phyloP scores from a whole-genome alignment of 2,797 vertebrate genomes.

The Syncerus caffer region DNA sequence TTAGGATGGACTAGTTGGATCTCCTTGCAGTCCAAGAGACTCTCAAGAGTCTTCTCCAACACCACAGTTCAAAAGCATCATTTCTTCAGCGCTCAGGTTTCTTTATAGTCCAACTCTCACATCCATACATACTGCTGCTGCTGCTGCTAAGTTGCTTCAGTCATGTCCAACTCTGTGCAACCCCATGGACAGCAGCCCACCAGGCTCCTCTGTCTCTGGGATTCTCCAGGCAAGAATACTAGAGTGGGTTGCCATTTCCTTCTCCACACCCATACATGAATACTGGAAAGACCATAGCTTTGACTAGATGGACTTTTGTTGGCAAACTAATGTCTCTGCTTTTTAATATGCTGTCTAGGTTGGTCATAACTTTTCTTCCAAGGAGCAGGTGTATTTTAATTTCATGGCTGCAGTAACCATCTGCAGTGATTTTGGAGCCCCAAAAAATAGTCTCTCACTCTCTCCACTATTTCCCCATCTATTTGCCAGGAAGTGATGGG shows the following conservation, averaged over 20 bases:
- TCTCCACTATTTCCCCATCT: background rate
- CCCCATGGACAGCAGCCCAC: no score
- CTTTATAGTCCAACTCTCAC: background rate
- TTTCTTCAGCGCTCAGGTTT: fast-evolving
- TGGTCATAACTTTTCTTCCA: background rate
- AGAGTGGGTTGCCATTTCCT: background rate
- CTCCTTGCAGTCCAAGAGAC: background rate
- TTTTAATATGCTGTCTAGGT: background rate
- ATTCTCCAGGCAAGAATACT: no score
- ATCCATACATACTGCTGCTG: background rate
- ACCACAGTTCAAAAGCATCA: background rate
- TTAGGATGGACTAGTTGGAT: background rate
- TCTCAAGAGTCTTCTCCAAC: background rate
- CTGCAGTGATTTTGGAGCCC: background rate
- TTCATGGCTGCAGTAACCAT: background rate
- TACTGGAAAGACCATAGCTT: background rate
- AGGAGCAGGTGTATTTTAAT: background rate
- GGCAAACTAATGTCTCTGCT: background rate
- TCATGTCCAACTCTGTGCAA: background rate
- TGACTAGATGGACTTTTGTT: background rate
- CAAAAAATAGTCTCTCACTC: fast-evolving
- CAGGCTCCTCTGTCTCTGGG: no score
- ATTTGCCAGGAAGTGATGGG: background rate
- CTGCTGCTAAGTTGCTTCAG: background rate
- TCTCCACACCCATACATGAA: background rate